Conservation (phyloP, 2,113 vertebrate species). For the Crotalus helleri region DNA sequence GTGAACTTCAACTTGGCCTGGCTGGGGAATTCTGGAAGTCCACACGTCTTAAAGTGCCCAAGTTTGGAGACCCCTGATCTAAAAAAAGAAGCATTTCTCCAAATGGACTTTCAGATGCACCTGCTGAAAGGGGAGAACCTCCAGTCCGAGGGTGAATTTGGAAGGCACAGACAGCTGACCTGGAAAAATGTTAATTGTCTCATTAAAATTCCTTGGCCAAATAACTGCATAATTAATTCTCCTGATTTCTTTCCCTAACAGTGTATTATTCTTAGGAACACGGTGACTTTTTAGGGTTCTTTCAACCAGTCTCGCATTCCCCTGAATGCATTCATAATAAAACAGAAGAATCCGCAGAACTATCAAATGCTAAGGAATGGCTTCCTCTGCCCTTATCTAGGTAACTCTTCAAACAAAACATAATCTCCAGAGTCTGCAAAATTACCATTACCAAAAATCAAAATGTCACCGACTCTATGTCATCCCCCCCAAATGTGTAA, state of each 20-base stretch:
- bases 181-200: conserved; percentile 28
- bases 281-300: conserved; percentile 42
- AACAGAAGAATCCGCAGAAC: background rate
- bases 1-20: too few relatives aligned
- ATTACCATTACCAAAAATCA: too few relatives aligned
- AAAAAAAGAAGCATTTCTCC: background rate
- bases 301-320: conserved; percentile 45
- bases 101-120: background rate
- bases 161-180: background rate
- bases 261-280: conserved; percentile 66
- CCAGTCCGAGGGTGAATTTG: background rate
- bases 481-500: background rate
- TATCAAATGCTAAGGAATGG: background rate
- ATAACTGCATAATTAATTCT: conserved; percentile 72
- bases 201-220: conserved; percentile 69
- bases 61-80: too few relatives aligned
- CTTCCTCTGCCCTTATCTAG: background rate
- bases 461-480: too few relatives aligned
- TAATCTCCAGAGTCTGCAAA: too few relatives aligned
- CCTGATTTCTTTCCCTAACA: conserved; percentile 62
- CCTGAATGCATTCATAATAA: conserved; percentile 20
- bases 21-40: too few relatives aligned
- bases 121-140: background rate
- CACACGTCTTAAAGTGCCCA: too few relatives aligned
- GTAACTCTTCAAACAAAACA: too few relatives aligned